These are phyloP conservation scores for rat (Rattus norvegicus) DNA, from an alignment of 2,113 vertebrate species.

Conservation along the genomic window DNA sequence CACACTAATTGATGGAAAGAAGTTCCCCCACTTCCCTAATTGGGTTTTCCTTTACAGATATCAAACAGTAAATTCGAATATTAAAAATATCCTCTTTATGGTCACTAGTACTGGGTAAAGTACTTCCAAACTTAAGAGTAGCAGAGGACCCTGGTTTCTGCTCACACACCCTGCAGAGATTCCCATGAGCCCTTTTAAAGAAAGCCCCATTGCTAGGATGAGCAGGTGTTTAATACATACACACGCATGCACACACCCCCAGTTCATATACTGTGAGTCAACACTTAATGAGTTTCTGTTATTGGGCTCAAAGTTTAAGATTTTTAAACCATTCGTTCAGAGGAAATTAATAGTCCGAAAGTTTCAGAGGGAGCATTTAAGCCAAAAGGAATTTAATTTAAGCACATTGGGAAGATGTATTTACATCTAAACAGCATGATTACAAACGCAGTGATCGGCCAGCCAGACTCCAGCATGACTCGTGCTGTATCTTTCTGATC, in stretches of 20 bases:
- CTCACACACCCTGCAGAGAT: conserved; percentile 26
- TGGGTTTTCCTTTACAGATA: conserved; percentile 39
- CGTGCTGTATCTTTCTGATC: not conserved
- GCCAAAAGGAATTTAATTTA: conserved; percentile 47
- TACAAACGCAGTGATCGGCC: conserved; percentile 7
- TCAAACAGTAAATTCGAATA: conserved; percentile 42
- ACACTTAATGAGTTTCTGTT: conserved; percentile 53
- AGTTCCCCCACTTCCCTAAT: conserved; percentile 55
- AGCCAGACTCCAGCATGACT: not conserved
- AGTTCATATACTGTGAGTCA: conserved; percentile 34
- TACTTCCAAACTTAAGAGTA: conserved; percentile 47
- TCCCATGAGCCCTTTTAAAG: conserved; percentile 18
- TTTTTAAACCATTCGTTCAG: conserved; percentile 62
- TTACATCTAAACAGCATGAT: conserved; percentile 72
- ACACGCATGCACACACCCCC: not conserved
- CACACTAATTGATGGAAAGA: conserved; percentile 42
- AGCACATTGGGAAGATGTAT: conserved; percentile 61
- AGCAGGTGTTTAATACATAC: conserved; percentile 18
- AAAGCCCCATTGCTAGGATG: not conserved
- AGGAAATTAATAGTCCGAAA: conserved; percentile 62
- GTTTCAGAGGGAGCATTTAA: conserved; percentile 63
- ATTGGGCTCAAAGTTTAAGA: conserved; percentile 42
- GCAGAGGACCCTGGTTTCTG: not conserved
- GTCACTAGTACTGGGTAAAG: conserved; percentile 23
- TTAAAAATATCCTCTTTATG: conserved; percentile 36